These are phyloP conservation scores for Menidia beryllina DNA, from an alignment of 2,113 vertebrate genomes.

Conservation along the genomic window DNA sequence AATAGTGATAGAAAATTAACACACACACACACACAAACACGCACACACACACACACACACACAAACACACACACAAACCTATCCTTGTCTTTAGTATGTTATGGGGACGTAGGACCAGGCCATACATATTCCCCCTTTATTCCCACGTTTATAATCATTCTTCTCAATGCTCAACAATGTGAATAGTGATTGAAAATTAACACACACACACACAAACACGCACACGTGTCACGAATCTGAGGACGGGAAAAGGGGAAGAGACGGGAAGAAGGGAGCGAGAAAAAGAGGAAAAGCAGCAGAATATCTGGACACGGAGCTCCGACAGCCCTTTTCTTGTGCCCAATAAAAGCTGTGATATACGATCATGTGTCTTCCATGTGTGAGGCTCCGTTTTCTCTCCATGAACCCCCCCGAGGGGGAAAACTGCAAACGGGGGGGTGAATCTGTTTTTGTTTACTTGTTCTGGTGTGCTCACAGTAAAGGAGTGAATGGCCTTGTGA, in stretches of 20 bases:
- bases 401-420: background rate
- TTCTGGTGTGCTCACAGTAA: background rate
- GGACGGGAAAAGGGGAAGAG: background rate
- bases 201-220: too few relatives aligned
- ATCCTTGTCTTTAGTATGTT: too few relatives aligned
- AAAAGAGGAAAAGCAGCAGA: conserved; percentile 21
- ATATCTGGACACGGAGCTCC: conserved; percentile 36
- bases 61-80: too few relatives aligned
- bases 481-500: background rate
- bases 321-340: conserved; percentile 28
- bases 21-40: too few relatives aligned
- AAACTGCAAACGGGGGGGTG: background rate
- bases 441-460: background rate
- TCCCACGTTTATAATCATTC: too few relatives aligned
- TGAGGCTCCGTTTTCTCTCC: conserved; percentile 26
- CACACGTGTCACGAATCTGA: background rate
- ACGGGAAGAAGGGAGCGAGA: too few relatives aligned
- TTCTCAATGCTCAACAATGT: too few relatives aligned
- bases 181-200: too few relatives aligned
- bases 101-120: too few relatives aligned
- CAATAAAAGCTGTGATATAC: conserved; percentile 61
- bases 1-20: too few relatives aligned
- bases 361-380: conserved; percentile 61
- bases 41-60: too few relatives aligned
- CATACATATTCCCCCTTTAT: too few relatives aligned